Base-by-base conservation (phyloP, 2,888 invertebrate genomes). In the Tryphoninae sp. region DNA sequence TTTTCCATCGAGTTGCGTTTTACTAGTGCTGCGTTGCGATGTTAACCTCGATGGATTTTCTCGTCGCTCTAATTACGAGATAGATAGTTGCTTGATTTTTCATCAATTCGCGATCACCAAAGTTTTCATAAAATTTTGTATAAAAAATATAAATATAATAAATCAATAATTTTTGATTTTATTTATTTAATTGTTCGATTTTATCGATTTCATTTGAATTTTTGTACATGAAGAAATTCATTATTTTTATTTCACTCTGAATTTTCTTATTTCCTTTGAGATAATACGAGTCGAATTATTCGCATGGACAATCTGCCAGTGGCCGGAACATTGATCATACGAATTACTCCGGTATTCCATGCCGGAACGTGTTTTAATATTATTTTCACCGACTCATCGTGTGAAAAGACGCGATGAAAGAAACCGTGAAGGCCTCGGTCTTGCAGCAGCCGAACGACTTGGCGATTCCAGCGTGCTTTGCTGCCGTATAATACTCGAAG, bases 361-460 rank as follows among this genome's bases (percentile, higher is more conserved):
- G 73, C 22, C 64, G 67, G 58, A 78, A 33, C 45, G 49, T 68
- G 85, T 86, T 88, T 87, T 85, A 85, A 83, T 82, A 86, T 86
- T 83, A 87, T 88, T 89, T 89, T 89, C 87, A 87, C 86, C 85
- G 82, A 86, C 83, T 87, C 86, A 89, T 88, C 85, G 87, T 87
- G 84, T 81, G 84, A 87, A 86, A 84, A 84, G 76, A 67, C 80
- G 80, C 83, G 75, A 79, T 85, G 78, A 87, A 87, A 88, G 86
- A 88, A 89, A 88, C 87, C 87, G 87, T 85, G 86, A 89, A 89
- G 88, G 85, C 85, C 86, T 84, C 74, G 79, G 83, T 81, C 81
- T 82, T 68, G 61, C 45, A 64, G 45, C 62, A 8, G 16, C 23
- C 23, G 33, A 62, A 23, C 11, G 33, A 11, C 16, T 62, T 40